phyloP scores from a whole-genome alignment of 2,113 vertebrate genomes.

The Picathartes gymnocephalus region DNA sequence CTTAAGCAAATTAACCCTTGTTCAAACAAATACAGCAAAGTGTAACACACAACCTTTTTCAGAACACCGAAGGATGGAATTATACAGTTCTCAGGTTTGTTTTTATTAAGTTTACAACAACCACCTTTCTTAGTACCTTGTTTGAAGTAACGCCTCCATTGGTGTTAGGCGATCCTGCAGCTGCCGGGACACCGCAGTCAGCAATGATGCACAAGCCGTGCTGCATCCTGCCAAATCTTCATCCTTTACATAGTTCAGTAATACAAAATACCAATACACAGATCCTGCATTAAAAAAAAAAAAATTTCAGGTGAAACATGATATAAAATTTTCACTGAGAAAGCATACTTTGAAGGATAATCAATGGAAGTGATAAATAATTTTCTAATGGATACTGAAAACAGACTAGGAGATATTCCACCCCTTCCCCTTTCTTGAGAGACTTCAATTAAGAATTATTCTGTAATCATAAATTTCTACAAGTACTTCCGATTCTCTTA shows the following conservation, averaged over 20 bases:
- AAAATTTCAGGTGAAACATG: neutral
- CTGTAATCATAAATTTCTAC: neutral
- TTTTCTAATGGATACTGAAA: neutral
- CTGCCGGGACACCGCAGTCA: constrained; percentile 91
- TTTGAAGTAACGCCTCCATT: constrained; percentile 94
- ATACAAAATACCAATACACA: constrained; percentile 98
- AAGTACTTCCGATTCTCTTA: neutral
- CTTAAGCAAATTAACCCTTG: neutral
- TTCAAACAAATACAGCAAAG: neutral
- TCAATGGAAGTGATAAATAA: neutral
- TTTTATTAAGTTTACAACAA: neutral
- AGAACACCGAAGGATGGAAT: neutral
- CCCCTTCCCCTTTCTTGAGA: neutral
- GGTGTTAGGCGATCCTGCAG: constrained; percentile 94
- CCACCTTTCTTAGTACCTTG: constrained; percentile 75
- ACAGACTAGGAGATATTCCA: neutral
- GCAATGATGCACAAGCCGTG: constrained; percentile 89
- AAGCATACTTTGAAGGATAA: neutral
- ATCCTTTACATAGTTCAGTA: constrained; percentile 98
- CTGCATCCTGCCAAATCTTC: constrained; percentile 95
- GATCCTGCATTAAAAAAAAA: constrained; percentile 75
- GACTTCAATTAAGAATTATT: neutral
- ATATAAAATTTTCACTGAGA: neutral
- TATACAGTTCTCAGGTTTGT: neutral
- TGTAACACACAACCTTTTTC: neutral